Evolutionary conservation across 2,113 vertebrate genomes (phyloP).

Genomic region (Ornithorhynchus anatinus): DNA sequence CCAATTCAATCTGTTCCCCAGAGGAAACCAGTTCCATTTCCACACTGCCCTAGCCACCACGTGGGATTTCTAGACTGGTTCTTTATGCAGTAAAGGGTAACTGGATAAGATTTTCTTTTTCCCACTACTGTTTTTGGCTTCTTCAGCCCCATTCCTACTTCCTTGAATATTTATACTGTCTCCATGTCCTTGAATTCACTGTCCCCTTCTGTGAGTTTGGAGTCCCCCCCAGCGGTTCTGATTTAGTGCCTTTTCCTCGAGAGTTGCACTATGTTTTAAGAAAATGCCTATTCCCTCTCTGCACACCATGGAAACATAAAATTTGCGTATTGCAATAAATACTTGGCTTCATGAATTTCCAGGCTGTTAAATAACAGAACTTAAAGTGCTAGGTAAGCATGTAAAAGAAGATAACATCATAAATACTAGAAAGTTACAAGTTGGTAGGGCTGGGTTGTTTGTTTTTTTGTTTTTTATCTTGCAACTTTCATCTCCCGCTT

Average conservation of each 20-base stretch:
- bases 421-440: constrained; percentile 62
- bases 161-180: neutral
- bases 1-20: no score
- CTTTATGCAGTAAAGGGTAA: no score
- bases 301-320: constrained; percentile 55
- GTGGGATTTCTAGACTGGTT: no score
- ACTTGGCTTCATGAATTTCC: constrained; percentile 61
- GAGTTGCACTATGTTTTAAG: constrained; percentile 52
- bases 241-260: constrained; percentile 47
- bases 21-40: no score
- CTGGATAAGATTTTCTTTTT: no score
- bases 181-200: constrained; percentile 11
- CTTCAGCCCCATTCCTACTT: neutral
- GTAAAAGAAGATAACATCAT: constrained; percentile 61
- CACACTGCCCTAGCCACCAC: no score
- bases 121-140: neutral
- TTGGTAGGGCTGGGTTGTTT: constrained; percentile 13
- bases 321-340: constrained; percentile 63
- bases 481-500: constrained; percentile 37
- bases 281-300: constrained; percentile 55
- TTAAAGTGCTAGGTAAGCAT: constrained; percentile 64
- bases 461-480: constrained; percentile 41
- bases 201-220: neutral
- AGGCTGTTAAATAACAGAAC: constrained; percentile 64
- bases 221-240: constrained; percentile 19